Base-by-base conservation (phyloP, 2,113 vertebrate species). In the Peromyscus polionotus region DNA sequence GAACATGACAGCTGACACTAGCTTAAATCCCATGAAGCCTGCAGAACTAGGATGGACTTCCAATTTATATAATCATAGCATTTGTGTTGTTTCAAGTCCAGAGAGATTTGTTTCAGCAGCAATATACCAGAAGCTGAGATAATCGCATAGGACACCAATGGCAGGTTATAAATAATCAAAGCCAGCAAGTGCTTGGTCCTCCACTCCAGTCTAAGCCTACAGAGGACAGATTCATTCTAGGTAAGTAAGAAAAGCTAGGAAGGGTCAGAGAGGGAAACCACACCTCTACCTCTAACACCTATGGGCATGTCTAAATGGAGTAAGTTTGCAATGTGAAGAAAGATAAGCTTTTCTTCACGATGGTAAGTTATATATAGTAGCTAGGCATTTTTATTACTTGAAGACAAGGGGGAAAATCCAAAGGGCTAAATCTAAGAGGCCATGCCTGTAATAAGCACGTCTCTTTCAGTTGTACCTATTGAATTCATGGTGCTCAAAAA, bases 311-410 rank as follows among this genome's bases (percentile, higher is more conserved):
- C 24, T 10, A 79, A 79, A 17, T 1, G 0, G 3, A 86, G 1
- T 28, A 76, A 36, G 33, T 22, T 79, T 81, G 2, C 24, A 85
- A 79, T 16, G 1, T 1, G 8, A 22, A 76, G 90, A 75, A 5
- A 5, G 16, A 81, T 24, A 61, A 12, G 39, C 65, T 59, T 63
- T 19, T 45, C 36, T 11, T 11, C 31, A 51, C 80, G n/a, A 76
- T 59, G 59, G 48, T 72, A 88, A 91, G 10, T 67, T 89, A 72
- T 90, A 95, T 90, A 85, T 39, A 61, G 76, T 42, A 26, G 57
- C n/a, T 14, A 84, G 20, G 17, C 22, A 28, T 42, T 67, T 80
- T 63, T 28, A 51, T 73, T 83, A 80, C 13, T 39, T 72, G 61
- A 94, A 96, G 85, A 42, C 48, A 59, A 81, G 26, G 24, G 24